phyloP scores from a whole-genome alignment of 2,797 vertebrate genomes.

The Chloroceryle inda region DNA sequence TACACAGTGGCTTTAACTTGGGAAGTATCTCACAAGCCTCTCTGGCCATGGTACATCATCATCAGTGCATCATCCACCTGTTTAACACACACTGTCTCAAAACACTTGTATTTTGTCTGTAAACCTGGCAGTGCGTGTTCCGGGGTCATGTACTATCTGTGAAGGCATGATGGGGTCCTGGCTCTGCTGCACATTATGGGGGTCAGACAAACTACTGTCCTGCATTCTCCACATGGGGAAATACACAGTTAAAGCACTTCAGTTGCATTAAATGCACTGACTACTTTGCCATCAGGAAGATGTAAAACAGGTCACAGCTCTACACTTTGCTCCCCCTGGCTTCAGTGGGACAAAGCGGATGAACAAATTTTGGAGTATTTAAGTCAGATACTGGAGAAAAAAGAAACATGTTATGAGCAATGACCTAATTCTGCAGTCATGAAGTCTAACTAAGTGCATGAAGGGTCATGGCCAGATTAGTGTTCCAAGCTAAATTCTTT shows the following conservation, averaged over 20 bases:
- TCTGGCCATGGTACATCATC: not conserved
- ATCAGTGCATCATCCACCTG: not conserved
- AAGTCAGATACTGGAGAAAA: not conserved
- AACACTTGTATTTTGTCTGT: not conserved
- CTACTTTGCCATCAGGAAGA: not conserved
- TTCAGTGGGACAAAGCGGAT: not conserved
- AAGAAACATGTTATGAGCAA: rapidly evolving
- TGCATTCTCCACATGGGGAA: not conserved
- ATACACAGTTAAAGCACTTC: too few relatives aligned
- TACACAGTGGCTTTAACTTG: not conserved
- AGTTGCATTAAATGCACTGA: not conserved
- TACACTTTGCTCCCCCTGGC: not conserved
- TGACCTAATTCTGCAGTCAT: not conserved
- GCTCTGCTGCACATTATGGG: not conserved
- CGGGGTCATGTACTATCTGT: rapidly evolving
- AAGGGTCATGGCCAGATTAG: not conserved
- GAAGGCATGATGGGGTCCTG: not conserved
- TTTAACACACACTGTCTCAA: rapidly evolving
- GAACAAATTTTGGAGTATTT: not conserved
- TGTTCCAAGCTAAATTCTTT: not conserved
- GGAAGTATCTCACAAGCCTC: not conserved
- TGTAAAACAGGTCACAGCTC: not conserved
- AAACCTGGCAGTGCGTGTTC: rapidly evolving
- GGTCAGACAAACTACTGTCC: not conserved
- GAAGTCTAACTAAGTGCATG: not conserved